Evolutionary conservation across 2,888 invertebrate species (phyloP), one percentile per base, ranked within the genome.

Genomic region (Eupithecia subfuscata): DNA sequence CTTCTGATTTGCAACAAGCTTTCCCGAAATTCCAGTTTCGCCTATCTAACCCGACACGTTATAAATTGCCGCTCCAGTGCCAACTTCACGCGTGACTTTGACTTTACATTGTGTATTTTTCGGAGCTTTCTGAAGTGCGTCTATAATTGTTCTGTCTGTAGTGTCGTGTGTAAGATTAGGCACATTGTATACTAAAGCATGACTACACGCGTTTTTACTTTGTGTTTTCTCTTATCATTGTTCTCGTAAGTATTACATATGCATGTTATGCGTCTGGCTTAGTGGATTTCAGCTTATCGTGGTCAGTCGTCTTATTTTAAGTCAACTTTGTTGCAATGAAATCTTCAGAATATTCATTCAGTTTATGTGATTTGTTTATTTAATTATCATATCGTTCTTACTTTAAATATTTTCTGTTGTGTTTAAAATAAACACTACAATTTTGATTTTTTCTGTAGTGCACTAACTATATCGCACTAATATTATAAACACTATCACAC

Each of bases 151-250:
- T 76, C 72, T 75, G 76, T 73, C 69, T 81, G 75, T 87, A 73
- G 87, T 86, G 87, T 86, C 86, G 87, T 87, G 87, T 86, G 87
- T 80, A 86, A 80, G 14, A 76, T 73, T 40, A 73, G 40, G 73
- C 40, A 30, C 37, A 48, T 12, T 37, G 56, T 56, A 73, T 22
- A 69, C 63, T 37, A 22, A 70, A 70, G 16, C 70, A 64, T 40
- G 65, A 34, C 64, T 18, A 34, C 34, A 64, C n/a, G 14, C 37
- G n/a, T 37, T 65, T 18, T 4, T 8, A 52, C 4, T n/a, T 9
- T n/a, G 1, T 40, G 3, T 65, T 37, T 18, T n/a, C 22, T 34
- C 12, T n/a, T 12, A 16, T 40, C 37, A n/a, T 65, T 40, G 60
- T 60, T 60, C 14, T 60, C 14, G 14, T 56, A 56, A 22, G 5